Percentiles rank a stretch among this genome's conserved stretches.
phyloP scores from a whole-genome alignment of 1,140 invertebrate species.

The Conus ventricosus region DNA sequence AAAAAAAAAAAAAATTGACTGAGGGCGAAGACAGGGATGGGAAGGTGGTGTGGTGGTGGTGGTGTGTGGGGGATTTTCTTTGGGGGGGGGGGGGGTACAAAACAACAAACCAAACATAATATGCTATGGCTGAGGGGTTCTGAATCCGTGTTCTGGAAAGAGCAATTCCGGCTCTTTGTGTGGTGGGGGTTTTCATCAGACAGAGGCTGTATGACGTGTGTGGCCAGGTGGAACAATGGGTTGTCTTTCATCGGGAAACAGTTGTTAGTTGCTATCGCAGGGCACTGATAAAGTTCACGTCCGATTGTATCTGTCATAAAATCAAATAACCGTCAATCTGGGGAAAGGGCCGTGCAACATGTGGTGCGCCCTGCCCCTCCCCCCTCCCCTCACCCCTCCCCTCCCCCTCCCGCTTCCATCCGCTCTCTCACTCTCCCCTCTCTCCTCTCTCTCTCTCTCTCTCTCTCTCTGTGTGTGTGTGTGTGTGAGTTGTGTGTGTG shows the following conservation, averaged over 20 bases:
- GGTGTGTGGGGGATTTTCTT: no score
- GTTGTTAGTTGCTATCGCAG: not conserved
- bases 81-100: not conserved
- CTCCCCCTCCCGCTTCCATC: not conserved
- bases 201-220: not conserved
- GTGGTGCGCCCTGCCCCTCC: not conserved
- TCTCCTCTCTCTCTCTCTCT: not conserved
- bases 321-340: constrained; percentile 2
- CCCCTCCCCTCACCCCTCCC: not conserved
- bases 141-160: not conserved
- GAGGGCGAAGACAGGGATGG: no score
- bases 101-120: not conserved
- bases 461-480: no score
- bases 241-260: not conserved
- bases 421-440: not conserved
- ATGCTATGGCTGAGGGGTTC: not conserved
- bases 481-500: no score
- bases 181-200: not conserved
- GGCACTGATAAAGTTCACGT: not conserved
- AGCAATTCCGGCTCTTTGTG: not conserved
- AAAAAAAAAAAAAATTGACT: no score
- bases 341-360: not conserved
- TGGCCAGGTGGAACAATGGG: no score
- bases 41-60: no score
- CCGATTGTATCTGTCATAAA: not conserved